Base-by-base conservation (phyloP, 2,113 vertebrate genomes). In the Misgurnus anguillicaudatus region DNA sequence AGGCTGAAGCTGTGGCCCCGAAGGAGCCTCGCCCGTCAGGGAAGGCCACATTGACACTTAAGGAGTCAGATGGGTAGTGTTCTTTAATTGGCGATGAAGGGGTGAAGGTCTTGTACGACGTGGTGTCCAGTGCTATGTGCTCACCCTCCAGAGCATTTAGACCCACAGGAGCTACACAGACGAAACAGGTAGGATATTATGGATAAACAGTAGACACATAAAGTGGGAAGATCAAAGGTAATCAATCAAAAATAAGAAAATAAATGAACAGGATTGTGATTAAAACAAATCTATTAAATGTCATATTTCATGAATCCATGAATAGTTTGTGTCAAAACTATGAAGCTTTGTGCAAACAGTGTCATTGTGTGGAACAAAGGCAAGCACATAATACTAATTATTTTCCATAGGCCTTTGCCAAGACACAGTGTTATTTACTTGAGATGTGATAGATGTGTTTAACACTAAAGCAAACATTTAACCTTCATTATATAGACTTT, bases 81-180 rank as follows among this genome's bases (percentile, higher is more conserved):
- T 38, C 1, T 60, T 86, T 85, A 8, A 63, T 47, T 62, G 39
- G 72, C 10, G 68, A 21, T 0, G 86, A 36, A 4, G 89, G 71
- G 4, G 65, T 36, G 80, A 91, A 92, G 67, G 91, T 93, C 74
- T 89, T 85, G 88, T 92, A 92, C 60, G 86, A 81, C n/a, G 16
- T 80, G 24, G 80, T 3, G 60, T 89, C 91, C 79, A 93, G 79
- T 10, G 89, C 86, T 31, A 94, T 92, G 74, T 80, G 91, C 85
- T 94, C 93, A 68, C 92, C 89, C 77, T 94, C 93, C 74, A 94
- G 55, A 19, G 87, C 87, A 62, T 93, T 91, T 77, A 94, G 85
- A 62, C 90, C 92, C 3, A 79, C 75, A 17, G 93, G 93, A 87
- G 90, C 92, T 93, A n/a, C 1, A 47, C 65, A 38, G 16, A 48